phyloP scores from a whole-genome alignment of 1,140 invertebrate genomes.

The Drosophila nigromelanica region DNA sequence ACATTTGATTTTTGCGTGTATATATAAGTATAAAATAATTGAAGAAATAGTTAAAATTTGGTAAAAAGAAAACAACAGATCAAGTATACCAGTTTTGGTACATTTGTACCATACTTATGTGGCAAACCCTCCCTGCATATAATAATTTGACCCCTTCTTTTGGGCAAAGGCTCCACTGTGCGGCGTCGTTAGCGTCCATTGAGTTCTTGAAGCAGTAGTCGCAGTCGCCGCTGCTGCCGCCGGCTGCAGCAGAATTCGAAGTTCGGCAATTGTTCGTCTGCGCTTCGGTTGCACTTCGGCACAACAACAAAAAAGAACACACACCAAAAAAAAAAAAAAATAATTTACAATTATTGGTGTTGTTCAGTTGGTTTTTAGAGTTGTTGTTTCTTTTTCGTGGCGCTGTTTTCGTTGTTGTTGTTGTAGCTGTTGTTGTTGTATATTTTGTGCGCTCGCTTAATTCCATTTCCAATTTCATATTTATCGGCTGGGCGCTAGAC shows the following conservation, averaged over 20 bases:
- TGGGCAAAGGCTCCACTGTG: no score
- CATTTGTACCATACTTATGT: no score
- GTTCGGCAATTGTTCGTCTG: slow-evolving; percentile 38
- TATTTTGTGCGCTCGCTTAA: slow-evolving; percentile 39
- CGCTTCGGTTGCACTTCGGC: slow-evolving; percentile 46
- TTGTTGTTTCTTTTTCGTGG: slow-evolving; percentile 17
- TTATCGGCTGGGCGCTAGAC: slow-evolving; percentile 64
- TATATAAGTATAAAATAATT: no score
- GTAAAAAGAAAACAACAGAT: no score
- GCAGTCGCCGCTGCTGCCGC: not conserved
- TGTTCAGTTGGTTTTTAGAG: slow-evolving; percentile 9
- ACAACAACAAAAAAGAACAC: slow-evolving; percentile 6
- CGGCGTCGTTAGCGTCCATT: slow-evolving; percentile 14
- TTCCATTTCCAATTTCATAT: slow-evolving; percentile 68
- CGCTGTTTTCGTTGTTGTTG: slow-evolving; percentile 19
- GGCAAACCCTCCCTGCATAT: no score
- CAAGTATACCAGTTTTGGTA: no score
- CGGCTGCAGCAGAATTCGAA: slow-evolving; percentile 23
- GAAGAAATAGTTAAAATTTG: no score
- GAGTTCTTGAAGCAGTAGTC: slow-evolving; percentile 31
- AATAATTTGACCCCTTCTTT: no score
- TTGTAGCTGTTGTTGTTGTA: slow-evolving; percentile 4
- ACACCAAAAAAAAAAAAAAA: slow-evolving; percentile 46
- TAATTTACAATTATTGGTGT: slow-evolving; percentile 67
- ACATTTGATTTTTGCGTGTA: no score